Evolutionary conservation across 2,797 vertebrate genomes (phyloP).

Genomic region (Borostomias antarcticus): DNA sequence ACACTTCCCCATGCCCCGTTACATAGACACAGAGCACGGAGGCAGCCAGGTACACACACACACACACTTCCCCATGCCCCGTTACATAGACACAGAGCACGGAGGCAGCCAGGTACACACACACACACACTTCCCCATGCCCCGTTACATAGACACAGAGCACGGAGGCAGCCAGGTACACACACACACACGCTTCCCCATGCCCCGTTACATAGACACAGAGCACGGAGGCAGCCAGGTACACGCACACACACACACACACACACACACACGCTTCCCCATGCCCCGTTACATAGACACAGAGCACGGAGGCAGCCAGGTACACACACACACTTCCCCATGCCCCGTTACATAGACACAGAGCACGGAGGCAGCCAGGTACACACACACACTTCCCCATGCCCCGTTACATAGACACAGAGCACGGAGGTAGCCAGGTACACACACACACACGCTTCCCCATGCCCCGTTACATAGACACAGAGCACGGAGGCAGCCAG

Average conservation of each 20-base stretch:
- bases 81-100: slow-evolving; percentile 97
- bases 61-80: slow-evolving; percentile 93
- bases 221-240: slow-evolving; percentile 98
- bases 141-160: slow-evolving; percentile 95
- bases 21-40: slow-evolving; percentile 96
- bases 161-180: slow-evolving; percentile 97
- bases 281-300: slow-evolving; percentile 98
- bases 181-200: slow-evolving; percentile 93
- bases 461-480: slow-evolving; percentile 97
- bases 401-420: slow-evolving; percentile 96
- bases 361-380: slow-evolving; percentile 98
- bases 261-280: slow-evolving; percentile 87
- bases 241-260: slow-evolving; percentile 15
- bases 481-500: slow-evolving; percentile 96
- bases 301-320: slow-evolving; percentile 96
- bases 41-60: slow-evolving; percentile 97
- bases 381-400: slow-evolving; percentile 92
- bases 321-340: slow-evolving; percentile 92
- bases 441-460: slow-evolving; percentile 94
- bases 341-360: slow-evolving; percentile 96
- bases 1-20: slow-evolving; percentile 95
- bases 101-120: slow-evolving; percentile 96
- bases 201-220: slow-evolving; percentile 96
- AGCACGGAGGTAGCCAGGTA: slow-evolving; percentile 96
- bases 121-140: slow-evolving; percentile 95